Conservation (phyloP, 2,113 vertebrate genomes). For the Sylvicapra grimmia region DNA sequence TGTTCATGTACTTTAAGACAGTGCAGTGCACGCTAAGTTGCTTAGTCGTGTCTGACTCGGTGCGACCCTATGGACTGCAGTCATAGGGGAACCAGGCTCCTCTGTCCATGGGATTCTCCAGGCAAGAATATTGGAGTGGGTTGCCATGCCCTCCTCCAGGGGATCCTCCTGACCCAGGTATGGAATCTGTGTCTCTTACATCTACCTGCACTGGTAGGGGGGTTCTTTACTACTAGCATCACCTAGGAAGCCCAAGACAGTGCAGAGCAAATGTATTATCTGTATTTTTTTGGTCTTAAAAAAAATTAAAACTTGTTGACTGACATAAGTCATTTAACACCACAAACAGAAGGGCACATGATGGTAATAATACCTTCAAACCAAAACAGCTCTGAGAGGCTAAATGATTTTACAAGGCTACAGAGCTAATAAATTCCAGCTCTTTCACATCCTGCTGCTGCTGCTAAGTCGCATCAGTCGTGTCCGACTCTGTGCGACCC, state of each 20-base stretch:
- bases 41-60: not conserved
- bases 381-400: not conserved
- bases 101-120: not conserved
- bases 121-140: not conserved
- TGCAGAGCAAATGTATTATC: not conserved
- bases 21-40: not conserved
- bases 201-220: not conserved
- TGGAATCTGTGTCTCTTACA: not conserved
- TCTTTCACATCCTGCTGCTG: no score
- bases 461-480: no score
- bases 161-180: not conserved
- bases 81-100: not conserved
- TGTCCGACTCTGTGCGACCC: no score
- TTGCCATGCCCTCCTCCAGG: not conserved
- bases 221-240: not conserved
- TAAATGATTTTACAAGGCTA: conserved; percentile 20
- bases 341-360: not conserved
- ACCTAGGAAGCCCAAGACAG: not conserved
- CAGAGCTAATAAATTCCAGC: not conserved
- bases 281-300: not conserved
- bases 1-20: not conserved
- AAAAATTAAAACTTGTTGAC: not conserved
- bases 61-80: not conserved
- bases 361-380: not conserved
- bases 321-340: conserved; percentile 4